phyloP scores from a whole-genome alignment of 92 coral and sea anemone genomes.

The Siderastrea siderea region DNA sequence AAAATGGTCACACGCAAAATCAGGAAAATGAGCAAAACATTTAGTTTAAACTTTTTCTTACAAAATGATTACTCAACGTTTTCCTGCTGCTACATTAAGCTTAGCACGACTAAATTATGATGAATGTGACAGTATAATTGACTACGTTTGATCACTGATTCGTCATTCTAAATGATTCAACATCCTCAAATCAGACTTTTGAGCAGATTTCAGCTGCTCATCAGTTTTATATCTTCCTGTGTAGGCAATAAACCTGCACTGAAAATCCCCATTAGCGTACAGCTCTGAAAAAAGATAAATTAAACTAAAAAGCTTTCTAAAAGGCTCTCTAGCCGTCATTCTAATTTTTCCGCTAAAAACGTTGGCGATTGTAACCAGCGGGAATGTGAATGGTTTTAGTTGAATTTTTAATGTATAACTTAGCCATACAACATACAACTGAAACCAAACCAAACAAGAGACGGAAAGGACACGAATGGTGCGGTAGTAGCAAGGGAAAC shows the following conservation, averaged over 20 bases:
- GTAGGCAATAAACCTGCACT: background rate
- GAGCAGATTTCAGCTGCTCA: background rate
- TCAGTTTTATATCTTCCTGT: constrained; percentile 1
- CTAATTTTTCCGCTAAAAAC: background rate
- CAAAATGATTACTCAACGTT: too few species aligned
- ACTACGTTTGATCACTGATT: background rate
- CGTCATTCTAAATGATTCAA: background rate
- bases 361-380: background rate
- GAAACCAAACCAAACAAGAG: too few species aligned
- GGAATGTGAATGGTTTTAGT: background rate
- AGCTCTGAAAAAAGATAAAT: background rate
- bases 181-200: background rate
- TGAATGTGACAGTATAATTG: background rate
- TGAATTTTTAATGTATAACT: too few species aligned
- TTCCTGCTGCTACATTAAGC: too few species aligned
- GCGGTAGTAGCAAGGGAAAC: too few species aligned
- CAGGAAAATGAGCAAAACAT: too few species aligned
- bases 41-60: too few species aligned
- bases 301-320: constrained; percentile 9
- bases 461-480: too few species aligned
- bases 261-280: background rate
- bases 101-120: background rate
- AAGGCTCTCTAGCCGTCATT: constrained; percentile 3
- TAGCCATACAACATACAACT: too few species aligned
- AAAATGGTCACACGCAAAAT: too few species aligned